A percentile compares a stretch with the other conserved stretches of the same genome.
These are phyloP conservation scores for Romanomermis culicivorax DNA, from an alignment of 2,888 invertebrate species.

Conservation along the genomic window DNA sequence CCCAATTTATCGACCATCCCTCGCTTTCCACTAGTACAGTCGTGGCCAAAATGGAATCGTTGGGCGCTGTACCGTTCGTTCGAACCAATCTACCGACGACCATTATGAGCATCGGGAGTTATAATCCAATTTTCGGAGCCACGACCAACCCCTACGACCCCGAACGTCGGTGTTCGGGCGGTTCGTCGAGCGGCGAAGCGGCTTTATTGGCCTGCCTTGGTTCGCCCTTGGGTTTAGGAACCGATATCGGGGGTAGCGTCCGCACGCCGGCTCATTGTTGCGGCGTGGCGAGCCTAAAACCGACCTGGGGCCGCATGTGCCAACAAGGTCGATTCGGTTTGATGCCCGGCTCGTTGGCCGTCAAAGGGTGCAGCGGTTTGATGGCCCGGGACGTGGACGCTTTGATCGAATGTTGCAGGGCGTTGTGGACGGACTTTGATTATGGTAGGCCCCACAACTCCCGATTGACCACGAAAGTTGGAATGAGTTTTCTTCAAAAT, in stretches of 20 bases:
- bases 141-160: slow-evolving; percentile 25
- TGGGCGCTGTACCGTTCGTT: slow-evolving; percentile 33
- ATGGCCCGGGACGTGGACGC: slow-evolving; percentile 24
- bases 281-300: slow-evolving; percentile 25
- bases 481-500: too few species aligned
- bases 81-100: slow-evolving; percentile 30
- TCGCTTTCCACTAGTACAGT: slow-evolving; percentile 16
- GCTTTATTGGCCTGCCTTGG: slow-evolving; percentile 31
- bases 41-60: slow-evolving; percentile 13
- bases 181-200: slow-evolving; percentile 31
- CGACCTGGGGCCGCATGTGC: slow-evolving; percentile 4
- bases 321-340: slow-evolving; percentile 1
- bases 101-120: slow-evolving; percentile 12
- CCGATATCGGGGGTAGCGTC: slow-evolving; percentile 32
- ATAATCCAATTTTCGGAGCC: slow-evolving; percentile 26
- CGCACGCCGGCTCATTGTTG: slow-evolving; percentile 31
- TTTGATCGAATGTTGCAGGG: background rate
- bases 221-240: slow-evolving; percentile 29
- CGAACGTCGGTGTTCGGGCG: too few species aligned
- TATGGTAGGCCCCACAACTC: background rate
- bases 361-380: slow-evolving; percentile 21
- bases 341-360: background rate
- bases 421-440: background rate
- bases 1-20: slow-evolving; percentile 11
- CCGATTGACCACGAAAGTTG: too few species aligned